Base-by-base conservation (phyloP, 30 jellyfish, hydroid and myxozoan species). In the Aurelia coerulea region DNA sequence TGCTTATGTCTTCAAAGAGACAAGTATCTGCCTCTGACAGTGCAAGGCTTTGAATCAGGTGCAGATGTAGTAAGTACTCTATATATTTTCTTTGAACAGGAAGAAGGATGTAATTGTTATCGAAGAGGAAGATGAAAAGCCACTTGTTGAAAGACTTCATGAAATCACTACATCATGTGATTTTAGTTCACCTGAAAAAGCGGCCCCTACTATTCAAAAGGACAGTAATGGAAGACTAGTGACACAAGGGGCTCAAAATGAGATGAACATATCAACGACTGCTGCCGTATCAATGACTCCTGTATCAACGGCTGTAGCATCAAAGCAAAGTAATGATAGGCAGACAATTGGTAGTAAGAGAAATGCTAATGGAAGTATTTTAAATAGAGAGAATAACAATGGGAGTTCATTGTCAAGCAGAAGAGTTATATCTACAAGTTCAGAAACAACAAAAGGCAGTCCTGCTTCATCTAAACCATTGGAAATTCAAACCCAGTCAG, bases 61-160 rank as follows among this genome's bases (percentile, higher is more conserved):
- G 51, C 51, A 39, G 51, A 1, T 1, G 0, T 39, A 39, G 51
- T 39, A 39, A 3, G 49, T 42, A 42, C 53, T 46, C 35, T 65
- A 13, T 3, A 11, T 79, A 10, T 18, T 14, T 16, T 79, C 66
- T 67, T 65, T 54, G 60, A 51, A 17, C 18, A 84, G 93, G 77
- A 73, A 73, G 63, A 73, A 66, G 52, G 81, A 84, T 84, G 93
- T 84, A 35, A 84, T 84, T 58, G 83, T 84, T 65, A 84, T 84
- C 19, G 93, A 84, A 32, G 93, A 84, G 50, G 93, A 84, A 41
- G 86, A 83, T 53, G 84, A 67, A 14, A 74, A 73, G 37, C 88
- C 93, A 4, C 88, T 84, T 66, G 59, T 84, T 62, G 83, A 54
- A 34, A 84, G 72, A 50, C 78, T 84, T 12, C 93, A 84, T 58